Percentiles rank a stretch among this genome's conserved stretches.
These are phyloP conservation scores for Panthera uncia DNA, from an alignment of 2,113 vertebrate genomes.

Conservation along the genomic window DNA sequence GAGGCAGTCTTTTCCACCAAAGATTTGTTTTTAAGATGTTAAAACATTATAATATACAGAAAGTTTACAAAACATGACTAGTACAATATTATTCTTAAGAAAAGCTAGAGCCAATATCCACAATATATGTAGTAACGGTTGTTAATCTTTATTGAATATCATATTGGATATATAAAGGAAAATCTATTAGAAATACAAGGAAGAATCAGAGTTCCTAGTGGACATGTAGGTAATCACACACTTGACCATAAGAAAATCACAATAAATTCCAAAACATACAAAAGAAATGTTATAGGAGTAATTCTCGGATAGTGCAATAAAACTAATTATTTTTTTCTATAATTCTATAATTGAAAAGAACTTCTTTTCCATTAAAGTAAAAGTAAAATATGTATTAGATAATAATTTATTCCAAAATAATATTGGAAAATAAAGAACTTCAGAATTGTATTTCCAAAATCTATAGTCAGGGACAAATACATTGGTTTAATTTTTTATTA, in stretches of 20 bases:
- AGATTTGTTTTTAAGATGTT: background rate
- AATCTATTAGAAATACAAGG: background rate
- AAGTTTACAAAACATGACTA: background rate
- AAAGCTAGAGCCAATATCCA: background rate
- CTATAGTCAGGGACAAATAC: background rate
- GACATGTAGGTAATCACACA: background rate
- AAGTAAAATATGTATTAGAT: background rate
- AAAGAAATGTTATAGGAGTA: background rate
- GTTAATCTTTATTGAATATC: background rate
- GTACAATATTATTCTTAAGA: background rate
- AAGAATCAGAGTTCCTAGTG: background rate
- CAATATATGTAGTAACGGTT: background rate
- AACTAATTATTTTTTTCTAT: background rate
- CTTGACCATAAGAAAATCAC: background rate
- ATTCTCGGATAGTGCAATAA: background rate
- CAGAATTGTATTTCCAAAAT: background rate
- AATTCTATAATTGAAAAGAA: background rate
- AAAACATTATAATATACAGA: background rate
- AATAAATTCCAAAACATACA: background rate
- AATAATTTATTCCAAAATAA: background rate
- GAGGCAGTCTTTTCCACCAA: background rate
- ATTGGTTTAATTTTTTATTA: background rate
- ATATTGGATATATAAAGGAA: background rate
- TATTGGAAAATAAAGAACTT: background rate
- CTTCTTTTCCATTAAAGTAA: constrained; percentile 12